Evolutionary conservation across 2,797 vertebrate species (phyloP), one percentile per base, ranked within the genome.

Genomic region (Steatocranus sp.): DNA sequence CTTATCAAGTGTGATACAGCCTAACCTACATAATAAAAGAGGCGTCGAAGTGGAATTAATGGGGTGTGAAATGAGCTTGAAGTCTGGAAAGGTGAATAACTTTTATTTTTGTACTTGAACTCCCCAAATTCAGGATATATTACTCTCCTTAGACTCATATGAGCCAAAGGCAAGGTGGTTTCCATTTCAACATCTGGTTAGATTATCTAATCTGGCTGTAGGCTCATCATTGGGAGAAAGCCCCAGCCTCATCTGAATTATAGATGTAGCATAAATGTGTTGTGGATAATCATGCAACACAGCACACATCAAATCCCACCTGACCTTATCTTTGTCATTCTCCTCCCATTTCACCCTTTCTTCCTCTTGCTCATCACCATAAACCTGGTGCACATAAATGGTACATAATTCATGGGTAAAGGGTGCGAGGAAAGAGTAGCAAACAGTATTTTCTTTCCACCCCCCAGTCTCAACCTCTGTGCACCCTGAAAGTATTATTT

Each of bases 241-340:
- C 75, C 50, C 0, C 0, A 2, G 12, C 8, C 73, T 78, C 17
- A n/a, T 7, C 5, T 12, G 15, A 34, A 30, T 53, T 73, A 20
- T 17, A n/a, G 12, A 36, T 56, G 25, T 23, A 53, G 12, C 41
- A 49, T 23, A 32, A 43, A 76, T 25, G 49, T 84, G 73, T 54
- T 66, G 66, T 70, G 54, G 83, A 61, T 81, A 79, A 75, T 87
- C 66, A 36, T 75, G 78, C 36, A 85, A 48, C 53, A 75, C 75
- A 78, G 80, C 43, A 84, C 11, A 34, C 32, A 34, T 50, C 27
- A 75, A 90, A 85, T 92, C 86, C 79, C 89, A 78, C 75, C 85
- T 90, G 83, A 81, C 78, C 75, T 88, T 80, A 51, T 89, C 32
- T 48, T 76, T 77, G 48, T 85, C 78, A 56, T 83, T 34, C 74